These are phyloP conservation scores for Epizoanthus illoricatus DNA, from an alignment of 92 coral and sea anemone species.

Conservation along the genomic window DNA sequence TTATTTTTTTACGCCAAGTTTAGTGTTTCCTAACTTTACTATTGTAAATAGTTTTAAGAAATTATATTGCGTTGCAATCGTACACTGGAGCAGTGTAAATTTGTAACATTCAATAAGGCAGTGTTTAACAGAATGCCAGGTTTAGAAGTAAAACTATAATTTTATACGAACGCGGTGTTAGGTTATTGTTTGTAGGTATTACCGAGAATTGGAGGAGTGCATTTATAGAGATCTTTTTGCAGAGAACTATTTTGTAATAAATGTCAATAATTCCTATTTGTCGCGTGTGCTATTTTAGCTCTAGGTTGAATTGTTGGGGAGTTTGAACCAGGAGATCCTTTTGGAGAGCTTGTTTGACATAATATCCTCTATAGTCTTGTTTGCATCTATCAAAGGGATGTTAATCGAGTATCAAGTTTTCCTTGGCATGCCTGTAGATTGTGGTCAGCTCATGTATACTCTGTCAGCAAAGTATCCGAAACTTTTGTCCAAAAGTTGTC, in stretches of 20 bases:
- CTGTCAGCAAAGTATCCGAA: too few relatives aligned
- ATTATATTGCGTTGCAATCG: slow-evolving; percentile 12
- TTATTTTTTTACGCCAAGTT: not conserved
- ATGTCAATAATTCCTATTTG: not conserved
- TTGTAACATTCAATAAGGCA: not conserved
- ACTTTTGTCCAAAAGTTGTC: too few relatives aligned
- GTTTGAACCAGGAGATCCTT: too few relatives aligned
- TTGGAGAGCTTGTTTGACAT: too few relatives aligned
- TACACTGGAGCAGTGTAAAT: slow-evolving; percentile 29
- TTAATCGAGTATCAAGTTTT: too few relatives aligned
- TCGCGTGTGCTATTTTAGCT: too few relatives aligned
- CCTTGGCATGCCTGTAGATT: too few relatives aligned
- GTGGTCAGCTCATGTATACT: too few relatives aligned
- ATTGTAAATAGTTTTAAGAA: slow-evolving; percentile 43
- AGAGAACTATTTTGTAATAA: slow-evolving; percentile 10
- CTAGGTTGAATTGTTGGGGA: too few relatives aligned
- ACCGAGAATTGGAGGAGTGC: not conserved
- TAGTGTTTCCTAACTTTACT: slow-evolving; percentile 24
- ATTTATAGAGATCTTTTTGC: not conserved
- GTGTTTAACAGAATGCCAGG: slow-evolving; percentile 8
- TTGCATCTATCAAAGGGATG: too few relatives aligned
- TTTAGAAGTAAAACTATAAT: not conserved
- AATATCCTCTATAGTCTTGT: too few relatives aligned
- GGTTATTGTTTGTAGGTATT: not conserved
- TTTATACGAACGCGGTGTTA: not conserved